These are phyloP conservation scores for Porites divaricata DNA, from an alignment of 92 coral and sea anemone species.

Conservation along the genomic window DNA sequence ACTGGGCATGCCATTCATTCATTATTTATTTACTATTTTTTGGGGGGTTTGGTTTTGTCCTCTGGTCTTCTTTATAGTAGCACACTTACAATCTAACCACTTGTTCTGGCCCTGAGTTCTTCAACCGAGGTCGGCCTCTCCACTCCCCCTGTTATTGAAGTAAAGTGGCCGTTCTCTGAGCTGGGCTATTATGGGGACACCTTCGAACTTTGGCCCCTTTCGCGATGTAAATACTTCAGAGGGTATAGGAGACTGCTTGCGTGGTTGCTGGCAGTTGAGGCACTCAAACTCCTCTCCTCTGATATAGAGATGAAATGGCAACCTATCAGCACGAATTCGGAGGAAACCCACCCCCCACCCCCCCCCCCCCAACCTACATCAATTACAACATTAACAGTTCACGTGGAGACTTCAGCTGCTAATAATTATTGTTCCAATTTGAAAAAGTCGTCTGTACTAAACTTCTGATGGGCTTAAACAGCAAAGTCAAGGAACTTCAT, in stretches of 20 bases:
- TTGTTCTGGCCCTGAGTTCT: not conserved
- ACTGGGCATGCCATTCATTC: not conserved
- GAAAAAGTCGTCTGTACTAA: no score
- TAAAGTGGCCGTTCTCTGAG: not conserved
- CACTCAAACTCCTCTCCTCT: not conserved
- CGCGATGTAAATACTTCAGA: not conserved
- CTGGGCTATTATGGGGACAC: not conserved
- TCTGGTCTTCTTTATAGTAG: not conserved
- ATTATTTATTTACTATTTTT: no score
- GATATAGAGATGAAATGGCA: not conserved
- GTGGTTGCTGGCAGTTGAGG: not conserved
- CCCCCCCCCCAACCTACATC: no score
- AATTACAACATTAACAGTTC: no score
- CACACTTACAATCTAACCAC: not conserved
- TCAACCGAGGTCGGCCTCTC: not conserved
- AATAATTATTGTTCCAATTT: not conserved
- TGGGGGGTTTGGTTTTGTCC: no score
- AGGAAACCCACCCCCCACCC: no score
- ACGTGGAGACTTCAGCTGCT: not conserved
- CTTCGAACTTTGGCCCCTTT: not conserved
- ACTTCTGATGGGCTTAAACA: no score
- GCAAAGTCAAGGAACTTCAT: no score
- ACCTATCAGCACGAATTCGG: no score
- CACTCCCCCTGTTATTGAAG: not conserved
- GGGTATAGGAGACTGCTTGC: not conserved